These are phyloP conservation scores for Montipora efflorescens DNA, from an alignment of 64 coral and sea anemone genomes.

Conservation along the genomic window DNA sequence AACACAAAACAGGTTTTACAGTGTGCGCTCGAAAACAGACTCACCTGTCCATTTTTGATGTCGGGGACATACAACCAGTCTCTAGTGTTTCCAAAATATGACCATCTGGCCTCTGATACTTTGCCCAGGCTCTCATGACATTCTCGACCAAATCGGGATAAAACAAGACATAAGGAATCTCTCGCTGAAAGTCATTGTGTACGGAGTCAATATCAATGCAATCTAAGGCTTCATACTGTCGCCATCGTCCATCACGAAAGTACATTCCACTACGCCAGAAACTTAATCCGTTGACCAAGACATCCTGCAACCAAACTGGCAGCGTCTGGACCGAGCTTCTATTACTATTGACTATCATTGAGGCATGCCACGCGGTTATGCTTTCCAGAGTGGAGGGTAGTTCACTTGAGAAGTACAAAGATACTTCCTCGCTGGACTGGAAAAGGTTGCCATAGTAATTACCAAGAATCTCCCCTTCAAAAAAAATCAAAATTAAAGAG, in stretches of 20 bases:
- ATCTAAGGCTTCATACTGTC: conserved; percentile 76
- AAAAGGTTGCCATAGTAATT: conserved; percentile 85
- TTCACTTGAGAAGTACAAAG: conserved; percentile 53
- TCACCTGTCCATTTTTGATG: conserved; percentile 38
- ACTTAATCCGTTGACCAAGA: conserved; percentile 77
- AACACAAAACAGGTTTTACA: not conserved
- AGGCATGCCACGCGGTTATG: conserved; percentile 69
- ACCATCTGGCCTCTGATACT: conserved; percentile 45
- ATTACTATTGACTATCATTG: conserved; percentile 53
- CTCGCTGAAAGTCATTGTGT: conserved; percentile 81
- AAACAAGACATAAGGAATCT: conserved; percentile 71
- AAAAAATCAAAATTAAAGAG: not conserved
- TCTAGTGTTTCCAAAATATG: conserved; percentile 50
- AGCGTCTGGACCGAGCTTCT: conserved; percentile 19
- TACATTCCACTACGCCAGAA: conserved; percentile 80
- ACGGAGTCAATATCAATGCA: conserved; percentile 85
- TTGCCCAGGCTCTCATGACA: conserved; percentile 66
- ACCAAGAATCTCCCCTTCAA: conserved; percentile 70
- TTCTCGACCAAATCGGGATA: conserved; percentile 77
- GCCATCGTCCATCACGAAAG: conserved; percentile 74
- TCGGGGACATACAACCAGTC: conserved; percentile 32
- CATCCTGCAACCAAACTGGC: conserved; percentile 69
- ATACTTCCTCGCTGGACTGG: conserved; percentile 76
- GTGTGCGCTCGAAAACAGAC: not conserved
- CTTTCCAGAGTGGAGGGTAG: conserved; percentile 41